Evolutionary conservation across 2,888 invertebrate genomes (phyloP), one percentile per base, ranked within the genome.

Genomic region (Plebejus argus): DNA sequence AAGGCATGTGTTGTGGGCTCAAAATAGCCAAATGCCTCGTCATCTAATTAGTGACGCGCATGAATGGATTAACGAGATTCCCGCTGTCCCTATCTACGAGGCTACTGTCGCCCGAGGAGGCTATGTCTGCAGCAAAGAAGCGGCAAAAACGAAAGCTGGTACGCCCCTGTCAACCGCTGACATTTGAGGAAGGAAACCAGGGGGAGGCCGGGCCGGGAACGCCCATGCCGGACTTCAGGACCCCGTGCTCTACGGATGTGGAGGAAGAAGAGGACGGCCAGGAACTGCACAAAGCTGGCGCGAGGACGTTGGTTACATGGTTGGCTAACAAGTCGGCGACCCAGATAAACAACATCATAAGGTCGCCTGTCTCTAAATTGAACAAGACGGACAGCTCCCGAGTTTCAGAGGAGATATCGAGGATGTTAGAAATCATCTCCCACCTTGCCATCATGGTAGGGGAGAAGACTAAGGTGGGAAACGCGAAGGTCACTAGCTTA

Each of bases 51-150:
- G 94, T 93, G 94, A 94, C 94, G 94, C 94, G 93, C 94, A 95
- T 91, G 94, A 95, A 94, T 95, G 94, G 95, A 95, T 94, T 93
- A 95, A 95, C 94, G 94, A 95, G 95, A 95, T 94, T 95, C 92
- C 93, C 91, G 81, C 82, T 82, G 92, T 94, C 93, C 94, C 93
- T 94, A 91, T 23, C 28, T 0, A 66, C 28, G 12, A 28, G 61
- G 4, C 28, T 66, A 0, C 15, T 66, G 1, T 66, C 61, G 1
- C 28, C 61, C 0, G 28, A 66, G 4, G 61, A 66, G 0, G 61
- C 5, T 1, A 3, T 5, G 12, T 12, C 61, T 0, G 15, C 15
- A 4, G 0, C 0, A 6, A 66, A 28, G 5, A 66, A 28, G 12
- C 20, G 61, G 2, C 58, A 7, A 0, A 66, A 28, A 5, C 3